Evolutionary conservation across 2,113 vertebrate genomes (phyloP), one percentile per base, ranked within the genome.

Genomic region (Manacus vitellinus): DNA sequence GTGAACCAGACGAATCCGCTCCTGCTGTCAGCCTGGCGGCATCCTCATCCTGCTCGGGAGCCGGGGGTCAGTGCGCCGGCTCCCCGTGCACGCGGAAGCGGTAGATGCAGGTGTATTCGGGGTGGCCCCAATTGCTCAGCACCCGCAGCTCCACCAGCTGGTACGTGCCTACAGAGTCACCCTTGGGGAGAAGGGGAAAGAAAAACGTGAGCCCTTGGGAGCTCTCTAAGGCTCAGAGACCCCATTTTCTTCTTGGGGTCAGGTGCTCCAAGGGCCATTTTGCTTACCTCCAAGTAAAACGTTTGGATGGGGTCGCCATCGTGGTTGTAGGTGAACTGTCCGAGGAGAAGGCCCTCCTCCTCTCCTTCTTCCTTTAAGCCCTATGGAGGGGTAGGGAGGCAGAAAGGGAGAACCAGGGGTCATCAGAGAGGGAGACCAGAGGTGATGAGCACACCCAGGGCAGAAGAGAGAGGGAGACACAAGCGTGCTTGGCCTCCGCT

Each of bases 71-170:
- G 86, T 95, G 92, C 14, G 68, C 85, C 0, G 75, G 96, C 71
- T 98, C 97, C 56, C 99, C 99, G 0, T 99, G 99, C 54, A 99
- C 99, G 1, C 99, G 97, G 98, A 99, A 99, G 81, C 99, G 99
- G 96, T 99, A 99, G 92, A 99, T 98, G 89, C 99, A 99, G 20
- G 99, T 99, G 72, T 99, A 99, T 30, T 99, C 99, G 0, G 99
- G 97, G 75, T 99, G 99, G 70, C 99, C 99, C 99, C 99, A 99
- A 82, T 99, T 99, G 67, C 98, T 99, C 91, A 99, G 97, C 70
- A 99, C 97, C 18, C 98, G 97, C 33, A 99, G 97, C 94, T 99
- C 98, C 65, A 99, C 98, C 92, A 99, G 96, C 83, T 97, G 97
- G 82, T 98, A 99, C 0, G 91, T 43, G 71, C 80, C 95, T 66